Base-by-base conservation (phyloP, 1,140 invertebrate species). In the Neodiprion fabricii region DNA sequence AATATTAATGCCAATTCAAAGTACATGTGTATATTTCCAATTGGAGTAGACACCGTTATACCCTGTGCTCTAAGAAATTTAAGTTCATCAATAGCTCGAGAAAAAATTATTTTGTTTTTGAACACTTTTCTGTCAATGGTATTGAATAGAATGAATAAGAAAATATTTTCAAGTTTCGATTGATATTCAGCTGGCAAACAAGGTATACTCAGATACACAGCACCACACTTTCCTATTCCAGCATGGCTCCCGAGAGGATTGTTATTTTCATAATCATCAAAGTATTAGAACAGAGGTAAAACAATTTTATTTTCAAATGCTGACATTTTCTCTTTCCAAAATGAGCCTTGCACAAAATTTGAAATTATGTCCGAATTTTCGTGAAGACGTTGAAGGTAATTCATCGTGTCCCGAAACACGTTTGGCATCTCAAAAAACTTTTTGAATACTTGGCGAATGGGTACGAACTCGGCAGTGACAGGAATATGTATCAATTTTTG, bases 161-260 rank as follows among this genome's bases (percentile, higher is more conserved):
- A 85, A 69, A 86, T 83, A 74, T 84, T 82, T 48, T 82, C 75
- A 67, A 85, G 71, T 75, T 76, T 72, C 11, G 76, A 79, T 72
- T 66, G 72, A 70, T 78, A 77, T 71, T 83, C 66, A 23, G 74
- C 76, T 65, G 84, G 82, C 50, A 86, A 72, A 74, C 77, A 81
- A 12, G 79, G 72, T 48, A 86, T 75, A 9, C 74, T 75, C 67
- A 80, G 65, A 76, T 86, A 84, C 7, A 83, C 68, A 47, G 78
- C 79, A 40, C 82, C 81, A 68, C 84, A 73, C 80, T 83, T 85
- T 67, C 84, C 75, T 10, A 79, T 73, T 7, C 78, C 79, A 28
- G 78, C 74, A 72, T 82, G 80, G 21, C 78, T 76, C 14, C 84
- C 81, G 12, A 84, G 72, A 40, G 80, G 76, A 73, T 84, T 84